Base-by-base conservation (phyloP, 2,888 invertebrate genomes). In the Lamproptera curius region DNA sequence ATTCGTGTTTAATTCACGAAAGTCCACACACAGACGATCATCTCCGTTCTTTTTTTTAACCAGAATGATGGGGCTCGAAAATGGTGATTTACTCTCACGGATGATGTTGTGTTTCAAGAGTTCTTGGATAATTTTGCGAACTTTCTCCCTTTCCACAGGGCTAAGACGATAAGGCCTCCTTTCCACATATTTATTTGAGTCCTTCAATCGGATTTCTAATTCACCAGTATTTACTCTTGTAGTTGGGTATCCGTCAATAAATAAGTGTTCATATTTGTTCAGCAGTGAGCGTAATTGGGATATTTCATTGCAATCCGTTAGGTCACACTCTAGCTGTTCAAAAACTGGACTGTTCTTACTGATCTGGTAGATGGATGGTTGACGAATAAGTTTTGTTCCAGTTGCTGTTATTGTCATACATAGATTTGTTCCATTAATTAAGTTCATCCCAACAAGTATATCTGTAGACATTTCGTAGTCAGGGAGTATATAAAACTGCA, bases 1-100 rank as follows among this genome's bases (percentile, higher is more conserved):
- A 14, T 61, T 63, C 0, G 36, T 13, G 16, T 63, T 61, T 2
- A 61, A 31, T 8, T 59, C 60, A 0, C 61, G 38, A 26, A 48
- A 63, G 23, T 65, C 67, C 0, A 56, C 57, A 31, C 63, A 65
- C 23, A 67, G 47, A 0, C 63, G 51, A 40, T 65, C 62, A 0
- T 62, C 57, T 0, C 65, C 64, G 41, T 65, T 59, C 9, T 62
- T 58, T 46, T 67, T 65, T 46, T 67, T 65, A 0, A 62, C 62
- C n/a, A 61, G 36, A 2, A 63, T 50, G 38, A 61, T 52, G 3
- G 67, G 68, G 23, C 70, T 70, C 64, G 20, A 20, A 6, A 5
- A 20, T 5, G 20, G 20, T 6, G 20, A 20, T 6, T 31, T 31
- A n/a, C 31, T 65, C 49, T 63, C 62, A 0, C 60, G 54, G 2